Base-by-base conservation (phyloP, 2,113 vertebrate species). In the Nibea albiflora region DNA sequence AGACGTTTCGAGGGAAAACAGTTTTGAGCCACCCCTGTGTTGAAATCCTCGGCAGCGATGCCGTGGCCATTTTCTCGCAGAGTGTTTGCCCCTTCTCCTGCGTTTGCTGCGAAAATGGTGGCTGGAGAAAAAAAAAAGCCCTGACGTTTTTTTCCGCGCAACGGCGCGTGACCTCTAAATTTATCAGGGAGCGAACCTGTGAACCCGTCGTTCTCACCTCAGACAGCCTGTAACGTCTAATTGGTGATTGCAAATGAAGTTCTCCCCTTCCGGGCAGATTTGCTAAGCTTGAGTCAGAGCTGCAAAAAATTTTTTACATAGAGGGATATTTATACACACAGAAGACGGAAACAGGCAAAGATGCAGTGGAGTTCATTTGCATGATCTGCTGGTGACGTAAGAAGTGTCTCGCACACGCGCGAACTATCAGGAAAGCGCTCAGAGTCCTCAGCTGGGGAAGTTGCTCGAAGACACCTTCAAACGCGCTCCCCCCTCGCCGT, bases 1-100 rank as follows among this genome's bases (percentile, higher is more conserved):
- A 58, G 35, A 71, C 9, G 8, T 71, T 78, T 60, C 8, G 15
- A 67, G 49, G 44, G 54, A 42, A 39, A 31, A 56, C 26, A 67
- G 53, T 73, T 58, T 64, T 35, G 11, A 66, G 69, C 26, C 54
- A 16, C 42, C 62, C 62, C 6, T 46, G 2, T 35, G 60, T n/a
- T 58, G 58, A 76, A 76, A 47, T 74, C 50, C 50, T 50, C 24
- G 28, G n/a, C n/a, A n/a, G n/a, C n/a, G n/a, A n/a, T n/a, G n/a
- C 53, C 50, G 47, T 17, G 22, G 56, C 78, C 15, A 17, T 24
- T 28, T 39, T 31, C 19, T 63, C 1, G 24, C 12, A 3, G 52
- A 24, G 9, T 19, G 3, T 35, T 35, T 49, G 10, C 24, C 6
- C 54, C 26, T 20, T 20, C 53, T 46, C 49, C 16, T 62, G 24